Conservation (phyloP, 2,113 vertebrate genomes). For the Puntigrus tetrazona region DNA sequence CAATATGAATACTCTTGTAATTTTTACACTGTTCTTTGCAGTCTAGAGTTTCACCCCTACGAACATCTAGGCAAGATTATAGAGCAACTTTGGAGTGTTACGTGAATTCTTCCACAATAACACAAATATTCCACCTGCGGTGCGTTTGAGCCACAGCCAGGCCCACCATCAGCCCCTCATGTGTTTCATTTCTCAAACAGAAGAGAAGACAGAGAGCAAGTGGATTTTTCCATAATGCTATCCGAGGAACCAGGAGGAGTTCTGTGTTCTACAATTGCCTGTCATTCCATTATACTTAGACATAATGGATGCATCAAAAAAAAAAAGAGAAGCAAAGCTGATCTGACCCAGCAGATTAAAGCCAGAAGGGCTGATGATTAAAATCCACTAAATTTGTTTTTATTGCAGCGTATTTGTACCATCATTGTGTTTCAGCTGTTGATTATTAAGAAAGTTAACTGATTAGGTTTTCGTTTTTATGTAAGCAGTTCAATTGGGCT, state of each 20-base stretch:
- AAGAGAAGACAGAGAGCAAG: constrained; percentile 33
- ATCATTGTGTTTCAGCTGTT: background rate
- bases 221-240: constrained; percentile 55
- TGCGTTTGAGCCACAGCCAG: constrained; percentile 55
- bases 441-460: background rate
- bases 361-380: constrained; percentile 1
- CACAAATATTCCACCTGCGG: constrained; percentile 63
- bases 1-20: background rate
- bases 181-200: constrained; percentile 52
- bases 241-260: constrained; percentile 33
- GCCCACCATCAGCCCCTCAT: constrained; percentile 35
- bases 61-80: constrained; percentile 42
- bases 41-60: background rate
- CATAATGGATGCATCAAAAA: constrained; percentile 2
- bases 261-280: constrained; percentile 45
- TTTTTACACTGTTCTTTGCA: constrained; percentile 11
- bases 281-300: constrained; percentile 39
- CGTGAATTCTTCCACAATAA: constrained; percentile 60
- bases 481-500: background rate
- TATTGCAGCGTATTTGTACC: background rate
- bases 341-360: background rate
- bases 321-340: background rate
- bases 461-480: background rate
- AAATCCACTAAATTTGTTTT: background rate
- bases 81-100: constrained; percentile 44